These are phyloP conservation scores for Petrosia ficiformis DNA, from an alignment of 37 sponge, comb jelly and placozoan genomes.

Conservation along the genomic window DNA sequence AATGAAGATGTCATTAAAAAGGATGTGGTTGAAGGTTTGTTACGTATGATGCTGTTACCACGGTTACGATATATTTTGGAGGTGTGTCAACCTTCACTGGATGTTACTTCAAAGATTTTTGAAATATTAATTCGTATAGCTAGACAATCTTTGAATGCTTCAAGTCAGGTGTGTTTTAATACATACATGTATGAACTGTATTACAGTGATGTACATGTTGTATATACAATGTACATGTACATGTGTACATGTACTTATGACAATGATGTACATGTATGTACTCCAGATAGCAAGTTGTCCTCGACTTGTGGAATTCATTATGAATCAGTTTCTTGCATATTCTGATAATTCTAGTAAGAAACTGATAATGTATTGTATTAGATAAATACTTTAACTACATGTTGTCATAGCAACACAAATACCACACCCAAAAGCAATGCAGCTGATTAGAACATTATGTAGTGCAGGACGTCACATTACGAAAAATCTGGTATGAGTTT, in stretches of 20 bases:
- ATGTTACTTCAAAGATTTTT: conserved; percentile 21
- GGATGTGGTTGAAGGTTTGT: conserved; percentile 73
- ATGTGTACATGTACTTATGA: background rate
- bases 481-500: conserved; percentile 47
- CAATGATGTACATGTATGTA: background rate
- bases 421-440: conserved; percentile 56
- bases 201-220: too few species aligned
- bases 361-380: too few species aligned
- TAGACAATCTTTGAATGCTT: conserved; percentile 72
- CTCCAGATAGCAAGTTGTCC: conserved; percentile 65
- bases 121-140: conserved; percentile 61
- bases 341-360: too few species aligned
- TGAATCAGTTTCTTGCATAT: conserved; percentile 52
- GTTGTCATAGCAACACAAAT: too few species aligned
- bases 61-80: conserved; percentile 79
- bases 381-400: too few species aligned
- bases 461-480: conserved; percentile 65
- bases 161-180: conserved; percentile 48
- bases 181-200: too few species aligned
- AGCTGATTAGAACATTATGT: conserved; percentile 49
- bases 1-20: conserved; percentile 51
- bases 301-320: conserved; percentile 50
- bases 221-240: too few species aligned
- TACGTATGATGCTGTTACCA: conserved; percentile 59
- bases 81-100: conserved; percentile 32